phyloP scores from a whole-genome alignment of 2,797 vertebrate species.

The Adelosebastes latens region DNA sequence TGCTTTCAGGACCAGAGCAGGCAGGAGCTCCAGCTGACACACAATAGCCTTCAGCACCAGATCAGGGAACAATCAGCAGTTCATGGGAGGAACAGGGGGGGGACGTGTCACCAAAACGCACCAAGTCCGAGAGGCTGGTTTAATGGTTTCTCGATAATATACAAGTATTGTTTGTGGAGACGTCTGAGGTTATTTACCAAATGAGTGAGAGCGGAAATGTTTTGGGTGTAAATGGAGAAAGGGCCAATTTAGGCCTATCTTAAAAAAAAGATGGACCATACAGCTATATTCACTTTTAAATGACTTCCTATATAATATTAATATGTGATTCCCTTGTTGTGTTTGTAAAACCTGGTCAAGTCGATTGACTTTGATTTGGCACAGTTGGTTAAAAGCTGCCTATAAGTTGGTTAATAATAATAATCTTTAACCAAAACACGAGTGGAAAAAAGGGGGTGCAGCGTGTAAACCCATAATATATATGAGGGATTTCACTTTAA shows the following conservation, averaged over 20 bases:
- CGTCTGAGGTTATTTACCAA: background rate
- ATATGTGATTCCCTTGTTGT: background rate
- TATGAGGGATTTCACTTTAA: background rate
- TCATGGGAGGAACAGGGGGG: conserved; percentile 66
- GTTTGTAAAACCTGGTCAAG: background rate
- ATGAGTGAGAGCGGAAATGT: conserved; percentile 46
- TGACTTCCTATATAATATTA: background rate
- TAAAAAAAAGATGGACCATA: background rate
- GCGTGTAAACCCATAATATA: background rate
- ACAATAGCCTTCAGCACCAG: conserved; percentile 82
- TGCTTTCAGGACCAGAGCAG: conserved; percentile 61
- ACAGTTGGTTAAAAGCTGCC: background rate
- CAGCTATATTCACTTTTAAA: background rate
- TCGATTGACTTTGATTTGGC: background rate
- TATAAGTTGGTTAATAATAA: background rate
- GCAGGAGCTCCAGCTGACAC: conserved; percentile 66
- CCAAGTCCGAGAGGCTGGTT: conserved; percentile 72
- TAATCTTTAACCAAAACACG: conserved; percentile 14
- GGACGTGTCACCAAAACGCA: conserved; percentile 81
- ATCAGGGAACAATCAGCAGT: conserved; percentile 83
- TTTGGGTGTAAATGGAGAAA: background rate
- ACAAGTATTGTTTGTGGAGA: conserved; percentile 73
- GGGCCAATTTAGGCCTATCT: no score
- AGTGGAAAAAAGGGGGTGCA: background rate
- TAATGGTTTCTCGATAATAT: conserved; percentile 81